A percentile compares a stretch with the other conserved stretches of the same genome.
Conservation (phyloP, 1,140 invertebrate species). For the Drosophila truncata region DNA sequence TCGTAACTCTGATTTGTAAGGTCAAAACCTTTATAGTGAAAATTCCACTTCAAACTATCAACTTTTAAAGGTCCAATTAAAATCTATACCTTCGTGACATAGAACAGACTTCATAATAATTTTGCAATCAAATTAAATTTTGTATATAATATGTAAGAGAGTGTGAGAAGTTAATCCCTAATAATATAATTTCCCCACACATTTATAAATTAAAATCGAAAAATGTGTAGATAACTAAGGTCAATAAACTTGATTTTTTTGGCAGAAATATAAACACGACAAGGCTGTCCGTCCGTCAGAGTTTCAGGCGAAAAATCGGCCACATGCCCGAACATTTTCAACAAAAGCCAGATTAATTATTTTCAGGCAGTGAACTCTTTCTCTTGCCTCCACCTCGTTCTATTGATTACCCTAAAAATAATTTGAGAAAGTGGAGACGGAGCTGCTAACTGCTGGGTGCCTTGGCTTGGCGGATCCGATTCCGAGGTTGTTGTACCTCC, state of each 20-base stretch:
- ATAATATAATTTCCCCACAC: conserved; percentile 22
- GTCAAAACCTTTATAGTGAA: neutral
- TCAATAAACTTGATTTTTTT: conserved; percentile 36
- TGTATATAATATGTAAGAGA: conserved; percentile 1
- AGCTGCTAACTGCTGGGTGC: conserved; percentile 50
- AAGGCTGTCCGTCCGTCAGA: conserved; percentile 36
- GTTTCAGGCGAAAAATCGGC: conserved; percentile 36
- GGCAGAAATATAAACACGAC: conserved; percentile 27
- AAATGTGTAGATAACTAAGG: conserved; percentile 36
- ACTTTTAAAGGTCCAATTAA: conserved; percentile 1
- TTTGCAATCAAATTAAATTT: conserved; percentile 3
- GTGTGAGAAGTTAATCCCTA: conserved; percentile 9
- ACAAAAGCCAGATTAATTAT: conserved; percentile 54
- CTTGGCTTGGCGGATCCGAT: conserved; percentile 27
- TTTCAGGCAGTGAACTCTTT: conserved; percentile 45
- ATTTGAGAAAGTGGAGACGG: conserved; percentile 37
- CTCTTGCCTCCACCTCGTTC: conserved; percentile 26
- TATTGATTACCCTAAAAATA: conserved; percentile 62
- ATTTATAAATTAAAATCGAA: conserved; percentile 13
- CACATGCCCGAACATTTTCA: conserved; percentile 41
- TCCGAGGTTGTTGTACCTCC: conserved; percentile 46
- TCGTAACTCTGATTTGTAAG: neutral
- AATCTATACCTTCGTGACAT: neutral
- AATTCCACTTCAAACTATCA: neutral
- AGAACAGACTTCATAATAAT: conserved; percentile 6